These are phyloP conservation scores for Gryllus bimaculatus DNA, from an alignment of 1,140 invertebrate genomes.

Conservation along the genomic window DNA sequence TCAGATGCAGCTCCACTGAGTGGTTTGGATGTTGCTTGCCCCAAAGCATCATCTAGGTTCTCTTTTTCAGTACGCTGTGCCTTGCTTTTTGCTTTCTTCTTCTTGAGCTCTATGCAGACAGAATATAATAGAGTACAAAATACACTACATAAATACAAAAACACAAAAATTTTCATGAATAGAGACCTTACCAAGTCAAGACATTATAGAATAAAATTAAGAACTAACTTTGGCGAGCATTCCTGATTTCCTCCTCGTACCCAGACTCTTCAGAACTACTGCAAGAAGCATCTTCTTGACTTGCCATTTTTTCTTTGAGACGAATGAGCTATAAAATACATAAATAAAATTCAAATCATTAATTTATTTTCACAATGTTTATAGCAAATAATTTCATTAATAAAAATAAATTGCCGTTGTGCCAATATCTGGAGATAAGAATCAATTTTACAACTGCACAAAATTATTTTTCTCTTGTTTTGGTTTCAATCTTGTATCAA, in stretches of 20 bases:
- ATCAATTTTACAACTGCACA: not conserved
- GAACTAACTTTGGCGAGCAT: not conserved
- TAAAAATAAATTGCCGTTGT: not conserved
- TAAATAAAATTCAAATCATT: not conserved
- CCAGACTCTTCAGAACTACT: constrained; percentile 20
- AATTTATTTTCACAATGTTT: not conserved
- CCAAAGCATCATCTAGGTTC: not conserved
- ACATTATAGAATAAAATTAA: not conserved
- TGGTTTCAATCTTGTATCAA: no score
- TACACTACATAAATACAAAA: not conserved
- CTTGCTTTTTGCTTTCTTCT: not conserved
- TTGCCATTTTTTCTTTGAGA: constrained; percentile 18
- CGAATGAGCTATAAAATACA: constrained; percentile 12
- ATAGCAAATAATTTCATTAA: not conserved
- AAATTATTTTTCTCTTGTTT: no score
- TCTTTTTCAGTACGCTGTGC: constrained; percentile 1
- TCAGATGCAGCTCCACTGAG: not conserved
- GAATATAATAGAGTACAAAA: not conserved
- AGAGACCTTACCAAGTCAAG: not conserved
- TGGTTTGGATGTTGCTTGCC: not conserved
- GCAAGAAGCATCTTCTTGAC: constrained; percentile 19
- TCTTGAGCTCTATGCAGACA: not conserved
- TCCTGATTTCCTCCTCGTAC: constrained; percentile 12
- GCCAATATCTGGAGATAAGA: not conserved
- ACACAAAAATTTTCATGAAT: not conserved